Evolutionary conservation across 2,888 invertebrate species (phyloP).

Genomic region (Aethes cnicana): DNA sequence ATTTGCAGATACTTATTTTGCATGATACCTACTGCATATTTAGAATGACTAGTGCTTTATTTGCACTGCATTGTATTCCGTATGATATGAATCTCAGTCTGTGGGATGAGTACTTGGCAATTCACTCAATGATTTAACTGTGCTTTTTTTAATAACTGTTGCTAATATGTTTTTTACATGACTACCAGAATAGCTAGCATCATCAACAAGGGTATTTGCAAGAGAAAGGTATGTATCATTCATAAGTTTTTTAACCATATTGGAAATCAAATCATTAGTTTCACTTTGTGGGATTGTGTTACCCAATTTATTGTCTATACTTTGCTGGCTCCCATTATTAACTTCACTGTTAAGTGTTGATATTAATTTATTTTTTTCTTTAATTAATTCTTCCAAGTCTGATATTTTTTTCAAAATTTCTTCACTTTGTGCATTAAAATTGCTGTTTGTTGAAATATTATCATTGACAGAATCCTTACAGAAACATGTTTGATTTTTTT

Average conservation of each 20-base stretch:
- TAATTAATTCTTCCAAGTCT: slow-evolving; percentile 42
- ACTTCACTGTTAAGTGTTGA: slow-evolving; percentile 46
- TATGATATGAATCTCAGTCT: no score
- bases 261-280: slow-evolving; percentile 39
- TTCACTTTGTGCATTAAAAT: slow-evolving; percentile 29
- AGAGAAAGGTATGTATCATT: slow-evolving; percentile 67
- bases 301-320: slow-evolving; percentile 28
- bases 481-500: background rate
- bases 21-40: no score
- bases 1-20: no score
- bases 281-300: slow-evolving; percentile 34
- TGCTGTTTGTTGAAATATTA: background rate
- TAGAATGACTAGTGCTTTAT: no score
- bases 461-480: background rate
- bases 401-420: slow-evolving; percentile 40
- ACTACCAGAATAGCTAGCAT: slow-evolving; percentile 55
- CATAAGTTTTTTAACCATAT: slow-evolving; percentile 63
- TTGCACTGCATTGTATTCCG: no score
- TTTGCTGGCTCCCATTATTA: slow-evolving; percentile 38
- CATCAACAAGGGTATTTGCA: slow-evolving; percentile 55
- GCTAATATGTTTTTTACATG: slow-evolving; percentile 58
- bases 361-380: slow-evolving; percentile 48
- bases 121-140: slow-evolving; percentile 53
- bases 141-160: slow-evolving; percentile 63
- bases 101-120: no score